Percentiles rank a stretch among this genome's conserved stretches.
phyloP scores from a whole-genome alignment of 2,888 invertebrate genomes.

The Epirrita christyi region DNA sequence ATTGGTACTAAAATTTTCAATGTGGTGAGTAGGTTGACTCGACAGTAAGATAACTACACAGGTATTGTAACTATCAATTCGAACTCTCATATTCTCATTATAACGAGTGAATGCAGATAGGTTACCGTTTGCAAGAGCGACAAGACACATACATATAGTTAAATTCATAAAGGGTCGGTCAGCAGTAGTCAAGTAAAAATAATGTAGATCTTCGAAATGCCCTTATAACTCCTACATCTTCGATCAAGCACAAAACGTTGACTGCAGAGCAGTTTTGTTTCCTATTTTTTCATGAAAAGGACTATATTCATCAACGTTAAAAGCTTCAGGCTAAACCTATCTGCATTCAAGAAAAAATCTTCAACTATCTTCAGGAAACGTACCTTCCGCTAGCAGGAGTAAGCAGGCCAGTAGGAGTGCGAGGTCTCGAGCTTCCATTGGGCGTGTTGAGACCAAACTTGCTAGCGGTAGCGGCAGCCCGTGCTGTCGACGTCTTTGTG shows the following conservation, averaged over 20 bases:
- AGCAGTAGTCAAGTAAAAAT: too few species aligned
- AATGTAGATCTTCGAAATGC: too few species aligned
- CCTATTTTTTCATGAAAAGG: background rate
- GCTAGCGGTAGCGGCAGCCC: conserved; percentile 86
- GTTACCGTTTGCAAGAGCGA: background rate
- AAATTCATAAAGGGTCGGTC: background rate
- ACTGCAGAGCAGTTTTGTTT: background rate
- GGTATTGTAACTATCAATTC: background rate
- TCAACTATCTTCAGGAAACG: conserved; percentile 28
- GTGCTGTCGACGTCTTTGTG: conserved; percentile 78
- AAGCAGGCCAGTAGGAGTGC: conserved; percentile 91
- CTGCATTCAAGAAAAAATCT: conserved; percentile 9
- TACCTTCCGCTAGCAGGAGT: conserved; percentile 92
- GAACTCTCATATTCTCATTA: conserved; percentile 13
- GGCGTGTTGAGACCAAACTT: conserved; percentile 84
- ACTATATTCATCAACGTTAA: background rate
- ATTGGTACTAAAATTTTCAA: background rate
- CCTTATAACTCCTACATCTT: too few species aligned
- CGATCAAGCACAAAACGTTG: too few species aligned
- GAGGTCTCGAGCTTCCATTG: conserved; percentile 87
- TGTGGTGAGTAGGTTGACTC: background rate
- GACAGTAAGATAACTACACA: background rate
- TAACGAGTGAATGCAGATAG: conserved; percentile 17
- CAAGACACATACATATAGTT: background rate
- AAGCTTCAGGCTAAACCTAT: conserved; percentile 10